phyloP scores from a whole-genome alignment of 2,113 vertebrate genomes.

The Saimiri boliviensis region DNA sequence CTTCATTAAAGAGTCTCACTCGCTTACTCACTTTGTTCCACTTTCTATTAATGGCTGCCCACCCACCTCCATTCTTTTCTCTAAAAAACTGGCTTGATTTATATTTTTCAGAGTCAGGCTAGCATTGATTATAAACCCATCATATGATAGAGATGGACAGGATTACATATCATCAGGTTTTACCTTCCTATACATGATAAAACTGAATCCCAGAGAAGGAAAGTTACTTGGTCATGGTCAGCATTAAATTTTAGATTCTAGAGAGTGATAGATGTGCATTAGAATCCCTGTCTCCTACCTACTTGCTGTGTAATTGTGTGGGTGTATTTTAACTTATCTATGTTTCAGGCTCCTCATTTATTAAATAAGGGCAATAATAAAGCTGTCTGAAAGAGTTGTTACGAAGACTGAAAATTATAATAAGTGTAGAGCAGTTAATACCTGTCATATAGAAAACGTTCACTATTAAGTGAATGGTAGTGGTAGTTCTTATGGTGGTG shows the following conservation, averaged over 20 bases:
- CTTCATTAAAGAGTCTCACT: neutral
- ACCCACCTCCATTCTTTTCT: neutral
- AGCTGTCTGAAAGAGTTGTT: neutral
- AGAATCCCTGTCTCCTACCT: neutral
- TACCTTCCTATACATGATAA: neutral
- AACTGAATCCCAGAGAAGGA: neutral
- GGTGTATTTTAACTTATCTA: neutral
- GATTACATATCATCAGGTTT: neutral
- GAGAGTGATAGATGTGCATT: neutral
- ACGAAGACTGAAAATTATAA: neutral
- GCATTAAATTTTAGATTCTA: neutral
- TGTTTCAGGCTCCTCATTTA: neutral
- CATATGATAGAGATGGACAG: neutral
- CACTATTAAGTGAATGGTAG: neutral
- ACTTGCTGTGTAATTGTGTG: neutral
- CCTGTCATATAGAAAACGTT: neutral
- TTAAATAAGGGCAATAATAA: neutral
- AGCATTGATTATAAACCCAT: neutral
- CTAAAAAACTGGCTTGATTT: constrained; percentile 15
- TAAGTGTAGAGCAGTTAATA: neutral
- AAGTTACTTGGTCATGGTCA: neutral
- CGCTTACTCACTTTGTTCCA: neutral
- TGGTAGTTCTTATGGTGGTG: neutral
- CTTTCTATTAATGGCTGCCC: neutral
- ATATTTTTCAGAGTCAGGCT: neutral